Evolutionary conservation across 2,113 vertebrate species (phyloP), one percentile per base, ranked within the genome.

Genomic region (Trachemys scripta): DNA sequence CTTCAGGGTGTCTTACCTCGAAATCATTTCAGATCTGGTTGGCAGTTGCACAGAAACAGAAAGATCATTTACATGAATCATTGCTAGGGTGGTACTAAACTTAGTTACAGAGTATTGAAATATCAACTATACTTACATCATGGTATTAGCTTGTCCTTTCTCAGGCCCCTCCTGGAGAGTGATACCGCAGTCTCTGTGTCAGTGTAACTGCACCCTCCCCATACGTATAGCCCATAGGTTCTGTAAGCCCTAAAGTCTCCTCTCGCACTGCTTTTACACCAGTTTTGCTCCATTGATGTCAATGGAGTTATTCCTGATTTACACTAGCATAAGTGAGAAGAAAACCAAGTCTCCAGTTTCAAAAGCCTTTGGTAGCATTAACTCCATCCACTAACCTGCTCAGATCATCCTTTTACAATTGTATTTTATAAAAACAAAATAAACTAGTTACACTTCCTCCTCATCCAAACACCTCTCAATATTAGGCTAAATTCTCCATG

Each of bases 181-280:
- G 54, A 84, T 72, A 12, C 3, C 42, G 25, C n/a, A 4, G 2
- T 10, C 6, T n/a, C 0, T 0, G n/a, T 8, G 2, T 50, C 50
- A 62, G 14, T 50, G 10, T 25, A 38, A 9, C 4, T 22, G 4
- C 6, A 47, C 6, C 3, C 5, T 62, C 8, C 22, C 16, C 5
- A 4, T 0, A 31, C 59, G 49, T 57, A 85, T 25, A 86, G 1
- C 10, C 10, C 47, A n/a, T 20, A 72, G 3, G 80, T 88, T 90
- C 49, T 59, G 45, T 90, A 16, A 51, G 47, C 8, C 45, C 20
- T 65, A 22, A 1, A 6, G 7, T 85, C 5, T 90, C n/a, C 3
- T 8, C 25, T 84, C 8, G 6, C 20, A 12, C 38, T 75, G 69
- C 69, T 42, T 75, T 42, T 75, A 24, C 19, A 75, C 38, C 69